Evolutionary conservation across 2,797 vertebrate species (phyloP).

Genomic region (Sphaeramia orbicularis): DNA sequence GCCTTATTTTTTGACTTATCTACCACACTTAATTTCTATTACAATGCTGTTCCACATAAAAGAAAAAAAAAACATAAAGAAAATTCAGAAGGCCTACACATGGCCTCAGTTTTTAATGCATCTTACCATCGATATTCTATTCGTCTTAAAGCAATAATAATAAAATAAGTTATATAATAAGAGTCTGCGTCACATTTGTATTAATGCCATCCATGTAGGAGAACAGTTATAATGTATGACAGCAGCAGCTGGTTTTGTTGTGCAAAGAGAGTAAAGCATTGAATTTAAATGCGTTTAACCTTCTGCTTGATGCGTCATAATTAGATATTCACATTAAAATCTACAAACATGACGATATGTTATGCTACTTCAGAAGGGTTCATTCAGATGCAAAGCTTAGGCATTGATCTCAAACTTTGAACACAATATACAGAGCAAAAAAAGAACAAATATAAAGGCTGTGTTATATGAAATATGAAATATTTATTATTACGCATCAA

Average conservation of each 20-base stretch:
- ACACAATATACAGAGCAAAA: background rate
- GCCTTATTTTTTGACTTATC: too few relatives aligned
- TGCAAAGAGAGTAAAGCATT: background rate
- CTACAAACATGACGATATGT: background rate
- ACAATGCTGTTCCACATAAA: background rate
- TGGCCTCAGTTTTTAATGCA: conserved; percentile 40
- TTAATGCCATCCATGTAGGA: background rate
- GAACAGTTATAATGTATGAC: background rate
- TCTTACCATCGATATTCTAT: conserved; percentile 52
- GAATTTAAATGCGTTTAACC: background rate
- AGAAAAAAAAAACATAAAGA: background rate
- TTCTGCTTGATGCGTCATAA: too few relatives aligned
- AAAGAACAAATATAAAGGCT: conserved; percentile 12
- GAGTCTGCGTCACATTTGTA: conserved; percentile 9
- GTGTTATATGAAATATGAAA: conserved; percentile 14
- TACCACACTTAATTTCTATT: too few relatives aligned
- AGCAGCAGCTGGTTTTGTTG: background rate
- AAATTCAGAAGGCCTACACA: background rate
- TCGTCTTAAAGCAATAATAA: conserved; percentile 26
- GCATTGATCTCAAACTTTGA: conserved; percentile 6
- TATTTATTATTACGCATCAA: conserved; percentile 3
- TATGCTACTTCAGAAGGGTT: conserved; percentile 1
- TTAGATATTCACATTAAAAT: background rate
- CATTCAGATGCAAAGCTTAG: background rate
- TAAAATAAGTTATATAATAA: background rate